Base-by-base conservation (phyloP, 2,888 invertebrate species). In the Drosophila anomalipes region DNA sequence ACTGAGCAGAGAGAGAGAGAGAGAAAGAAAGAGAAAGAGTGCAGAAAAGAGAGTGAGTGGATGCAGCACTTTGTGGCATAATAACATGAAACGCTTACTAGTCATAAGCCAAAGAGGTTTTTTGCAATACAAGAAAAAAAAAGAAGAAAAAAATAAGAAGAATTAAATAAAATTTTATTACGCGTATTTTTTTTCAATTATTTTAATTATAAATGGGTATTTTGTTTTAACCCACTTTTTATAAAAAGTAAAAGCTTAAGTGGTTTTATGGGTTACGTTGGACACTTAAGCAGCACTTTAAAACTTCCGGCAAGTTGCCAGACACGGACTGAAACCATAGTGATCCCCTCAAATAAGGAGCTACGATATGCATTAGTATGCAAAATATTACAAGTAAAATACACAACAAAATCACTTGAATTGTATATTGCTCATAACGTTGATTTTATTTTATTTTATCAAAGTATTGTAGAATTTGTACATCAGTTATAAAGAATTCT, bases 61-160 rank as follows among this genome's bases (percentile, higher is more conserved):
- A 16, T 28, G 44, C 39, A 33, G 52, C 33, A 53, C 72, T 41
- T 58, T 74, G n/a, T 44, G 74, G 35, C 67, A 49, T 60, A 64
- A 74, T 52, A 59, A 59, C 49, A 74, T 74, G 64, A 74, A 78
- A 57, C 54, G 70, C 70, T 66, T 74, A 53, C 64, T 37, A 70
- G 58, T 64, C 79, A 59, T 39, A 37, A 64, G 71, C 51, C 58
- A 72, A 71, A 60, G 59, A 72, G 72, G 53, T 58, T 58, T 58
- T 49, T 49, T 57, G 39, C 70, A 59, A 49, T 30, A 51, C 26
- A 49, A 57, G 32, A 19, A 58, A 33, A 52, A 58, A 28, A 59
- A 33, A 28, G 54, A 51, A 39, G 16, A 67, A 28, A 61, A 37
- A 4, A 35, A 35, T 0, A 26, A 47, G 44, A 61, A 26, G 41